Evolutionary conservation across 2,888 invertebrate genomes (phyloP).

Genomic region (Leptopterna dolabrata): DNA sequence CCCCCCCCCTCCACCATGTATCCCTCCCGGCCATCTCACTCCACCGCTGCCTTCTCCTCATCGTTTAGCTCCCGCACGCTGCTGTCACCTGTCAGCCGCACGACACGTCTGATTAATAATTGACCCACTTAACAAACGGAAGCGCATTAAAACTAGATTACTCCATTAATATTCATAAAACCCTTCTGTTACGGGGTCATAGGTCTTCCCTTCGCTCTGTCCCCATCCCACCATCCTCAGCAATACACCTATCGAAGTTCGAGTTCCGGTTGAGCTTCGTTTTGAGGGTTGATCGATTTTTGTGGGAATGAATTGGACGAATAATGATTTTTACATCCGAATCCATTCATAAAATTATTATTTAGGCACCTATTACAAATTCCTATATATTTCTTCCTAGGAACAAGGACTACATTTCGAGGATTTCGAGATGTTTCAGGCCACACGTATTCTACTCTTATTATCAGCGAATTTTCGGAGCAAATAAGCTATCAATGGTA

Average conservation of each 20-base stretch:
- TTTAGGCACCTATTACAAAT: no score
- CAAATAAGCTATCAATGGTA: no score
- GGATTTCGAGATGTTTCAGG: no score
- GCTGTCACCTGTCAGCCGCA: slow-evolving; percentile 51
- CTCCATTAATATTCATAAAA: slow-evolving; percentile 50
- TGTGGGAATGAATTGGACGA: no score
- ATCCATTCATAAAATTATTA: no score
- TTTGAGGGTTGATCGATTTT: no score
- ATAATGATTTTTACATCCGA: no score
- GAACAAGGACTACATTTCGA: no score
- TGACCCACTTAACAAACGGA: slow-evolving; percentile 49
- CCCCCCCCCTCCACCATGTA: neutral
- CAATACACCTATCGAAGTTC: neutral
- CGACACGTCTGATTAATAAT: slow-evolving; percentile 48
- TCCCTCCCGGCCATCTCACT: neutral
- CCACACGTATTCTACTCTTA: no score
- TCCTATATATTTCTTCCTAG: no score
- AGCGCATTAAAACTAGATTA: slow-evolving; percentile 48
- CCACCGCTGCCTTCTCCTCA: neutral
- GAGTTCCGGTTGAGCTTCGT: no score
- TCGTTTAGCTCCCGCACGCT: slow-evolving; percentile 28
- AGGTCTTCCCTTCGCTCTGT: neutral
- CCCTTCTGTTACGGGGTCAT: slow-evolving; percentile 8
- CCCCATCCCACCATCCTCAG: neutral
- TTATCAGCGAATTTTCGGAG: no score